Conservation (phyloP, 2,888 invertebrate genomes). For the Litoditis marina region DNA sequence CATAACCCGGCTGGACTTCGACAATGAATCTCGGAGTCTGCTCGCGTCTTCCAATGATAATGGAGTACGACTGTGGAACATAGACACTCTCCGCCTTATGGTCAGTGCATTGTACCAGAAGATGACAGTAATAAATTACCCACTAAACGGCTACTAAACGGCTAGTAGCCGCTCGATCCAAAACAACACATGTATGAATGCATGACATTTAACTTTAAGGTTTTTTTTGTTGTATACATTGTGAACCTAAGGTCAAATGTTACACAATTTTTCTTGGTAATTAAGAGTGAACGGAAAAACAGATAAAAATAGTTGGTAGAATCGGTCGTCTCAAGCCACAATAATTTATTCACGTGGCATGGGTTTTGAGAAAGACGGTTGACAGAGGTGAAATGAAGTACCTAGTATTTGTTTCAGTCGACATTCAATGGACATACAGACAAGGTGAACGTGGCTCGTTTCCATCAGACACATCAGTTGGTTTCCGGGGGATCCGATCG, state of each 20-base stretch:
- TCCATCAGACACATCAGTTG: conserved; percentile 68
- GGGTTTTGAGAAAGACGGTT: no score
- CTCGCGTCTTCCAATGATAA: conserved; percentile 93
- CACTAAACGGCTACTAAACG: no score
- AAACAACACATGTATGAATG: no score
- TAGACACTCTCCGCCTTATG: conserved; percentile 75
- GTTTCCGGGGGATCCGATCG: conserved; percentile 97
- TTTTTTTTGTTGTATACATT: no score
- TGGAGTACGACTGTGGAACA: conserved; percentile 92
- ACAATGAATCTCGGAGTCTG: conserved; percentile 68
- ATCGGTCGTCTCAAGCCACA: background rate
- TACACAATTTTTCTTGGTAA: no score
- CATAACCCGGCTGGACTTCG: conserved; percentile 93
- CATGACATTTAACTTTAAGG: no score
- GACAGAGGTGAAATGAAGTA: no score
- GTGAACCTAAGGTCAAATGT: no score
- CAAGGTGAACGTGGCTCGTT: conserved; percentile 94
- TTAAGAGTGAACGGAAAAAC: background rate
- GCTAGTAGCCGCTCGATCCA: no score
- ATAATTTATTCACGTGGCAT: no score
- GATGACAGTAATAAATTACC: no score
- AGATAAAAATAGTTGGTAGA: background rate
- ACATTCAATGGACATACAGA: conserved; percentile 91
- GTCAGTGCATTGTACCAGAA: no score
- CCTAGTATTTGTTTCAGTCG: conserved; percentile 63